These are phyloP conservation scores for Drosophila neotestacea DNA, from an alignment of 2,888 invertebrate genomes.

Conservation along the genomic window DNA sequence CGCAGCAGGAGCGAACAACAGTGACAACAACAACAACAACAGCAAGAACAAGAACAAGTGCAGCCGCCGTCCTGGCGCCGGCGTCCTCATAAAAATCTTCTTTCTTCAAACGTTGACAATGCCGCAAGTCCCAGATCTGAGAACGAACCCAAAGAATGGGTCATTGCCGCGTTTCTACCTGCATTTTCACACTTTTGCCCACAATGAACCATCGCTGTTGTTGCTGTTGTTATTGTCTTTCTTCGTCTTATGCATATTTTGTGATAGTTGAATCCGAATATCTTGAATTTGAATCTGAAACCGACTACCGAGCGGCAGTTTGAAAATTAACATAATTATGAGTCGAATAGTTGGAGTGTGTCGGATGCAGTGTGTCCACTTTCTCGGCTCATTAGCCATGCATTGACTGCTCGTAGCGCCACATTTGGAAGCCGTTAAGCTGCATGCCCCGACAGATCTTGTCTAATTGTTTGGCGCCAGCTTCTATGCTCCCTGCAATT, in stretches of 20 bases:
- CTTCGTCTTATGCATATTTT: slow-evolving; percentile 40
- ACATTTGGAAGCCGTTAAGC: slow-evolving; percentile 74
- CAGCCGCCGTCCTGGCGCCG: slow-evolving; percentile 78
- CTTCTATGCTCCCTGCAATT: slow-evolving; percentile 57
- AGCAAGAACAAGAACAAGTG: slow-evolving; percentile 41
- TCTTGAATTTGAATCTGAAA: slow-evolving; percentile 2
- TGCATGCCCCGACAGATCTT: slow-evolving; percentile 49
- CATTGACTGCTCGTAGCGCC: slow-evolving; percentile 64
- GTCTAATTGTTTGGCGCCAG: slow-evolving; percentile 78
- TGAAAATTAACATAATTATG: slow-evolving; percentile 83
- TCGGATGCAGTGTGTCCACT: slow-evolving; percentile 53
- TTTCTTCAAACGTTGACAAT: slow-evolving; percentile 52
- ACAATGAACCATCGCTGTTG: slow-evolving; percentile 50
- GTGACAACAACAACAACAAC: slow-evolving; percentile 56
- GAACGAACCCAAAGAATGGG: slow-evolving; percentile 15
- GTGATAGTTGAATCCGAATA: slow-evolving; percentile 12
- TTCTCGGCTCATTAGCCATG: slow-evolving; percentile 80
- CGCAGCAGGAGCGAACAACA: slow-evolving; percentile 71
- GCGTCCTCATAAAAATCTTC: slow-evolving; percentile 73
- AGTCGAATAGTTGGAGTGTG: slow-evolving; percentile 22
- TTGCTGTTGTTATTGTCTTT: not conserved
- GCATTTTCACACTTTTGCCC: slow-evolving; percentile 71
- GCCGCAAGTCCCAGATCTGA: slow-evolving; percentile 39
- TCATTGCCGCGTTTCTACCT: slow-evolving; percentile 58
- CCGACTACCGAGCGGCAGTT: slow-evolving; percentile 65